Evolutionary conservation across 2,797 vertebrate species (phyloP).

Genomic region (Sciurus carolinensis): DNA sequence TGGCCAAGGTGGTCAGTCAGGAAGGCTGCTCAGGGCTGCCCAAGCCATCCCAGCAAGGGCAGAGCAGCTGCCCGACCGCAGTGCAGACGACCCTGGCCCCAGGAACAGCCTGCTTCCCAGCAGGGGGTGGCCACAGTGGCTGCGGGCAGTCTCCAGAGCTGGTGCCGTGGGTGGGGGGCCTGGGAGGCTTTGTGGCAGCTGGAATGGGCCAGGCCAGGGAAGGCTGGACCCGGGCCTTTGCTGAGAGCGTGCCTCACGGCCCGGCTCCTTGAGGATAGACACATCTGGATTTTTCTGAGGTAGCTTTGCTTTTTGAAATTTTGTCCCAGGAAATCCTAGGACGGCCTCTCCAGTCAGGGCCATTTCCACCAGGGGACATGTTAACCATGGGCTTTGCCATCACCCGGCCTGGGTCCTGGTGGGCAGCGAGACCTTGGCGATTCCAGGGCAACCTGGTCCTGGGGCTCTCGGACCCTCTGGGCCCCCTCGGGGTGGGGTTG

Average conservation of each 20-base stretch:
- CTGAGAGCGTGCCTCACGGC: background rate
- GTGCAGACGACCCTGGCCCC: conserved; percentile 9
- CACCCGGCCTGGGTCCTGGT: background rate
- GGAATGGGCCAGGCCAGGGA: background rate
- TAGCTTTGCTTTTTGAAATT: background rate
- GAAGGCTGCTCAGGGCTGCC: accelerated
- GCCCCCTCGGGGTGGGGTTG: accelerated
- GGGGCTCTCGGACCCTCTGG: background rate
- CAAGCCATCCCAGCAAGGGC: background rate
- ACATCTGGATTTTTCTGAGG: background rate
- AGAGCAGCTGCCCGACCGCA: background rate
- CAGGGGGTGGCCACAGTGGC: no score
- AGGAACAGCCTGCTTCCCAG: conserved; percentile 37
- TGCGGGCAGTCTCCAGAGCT: no score
- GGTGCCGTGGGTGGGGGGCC: background rate
- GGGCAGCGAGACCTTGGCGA: accelerated
- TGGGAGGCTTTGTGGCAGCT: accelerated
- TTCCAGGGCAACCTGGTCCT: accelerated
- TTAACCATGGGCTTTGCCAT: accelerated
- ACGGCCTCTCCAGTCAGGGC: accelerated
- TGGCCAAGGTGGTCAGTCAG: background rate
- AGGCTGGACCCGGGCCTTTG: accelerated
- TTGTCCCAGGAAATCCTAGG: accelerated
- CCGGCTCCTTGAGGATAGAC: background rate
- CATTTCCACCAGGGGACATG: accelerated